phyloP scores from a whole-genome alignment of 2,888 invertebrate species.

The Noctua comes region DNA sequence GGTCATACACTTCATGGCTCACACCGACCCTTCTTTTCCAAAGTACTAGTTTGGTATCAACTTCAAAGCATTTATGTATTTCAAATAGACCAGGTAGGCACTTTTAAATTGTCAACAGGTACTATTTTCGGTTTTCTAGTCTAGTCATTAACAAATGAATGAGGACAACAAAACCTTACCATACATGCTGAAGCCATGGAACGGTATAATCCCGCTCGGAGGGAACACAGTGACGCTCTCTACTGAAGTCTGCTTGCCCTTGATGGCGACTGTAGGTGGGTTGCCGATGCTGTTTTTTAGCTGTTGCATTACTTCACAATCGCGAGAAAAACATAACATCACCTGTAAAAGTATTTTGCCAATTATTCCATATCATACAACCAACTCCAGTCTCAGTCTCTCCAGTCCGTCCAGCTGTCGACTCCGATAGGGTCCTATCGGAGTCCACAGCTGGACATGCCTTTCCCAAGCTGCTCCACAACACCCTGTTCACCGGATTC shows the following conservation, averaged over 20 bases:
- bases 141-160: not conserved
- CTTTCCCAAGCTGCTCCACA: not conserved
- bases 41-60: not conserved
- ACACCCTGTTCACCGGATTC: not conserved
- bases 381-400: too few relatives aligned
- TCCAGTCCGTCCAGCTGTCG: too few relatives aligned
- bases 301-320: slow-evolving; percentile 94
- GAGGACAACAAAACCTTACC: slow-evolving; percentile 89
- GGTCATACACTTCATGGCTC: not conserved
- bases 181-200: slow-evolving; percentile 99
- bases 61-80: not conserved
- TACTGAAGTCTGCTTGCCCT: slow-evolving; percentile 92
- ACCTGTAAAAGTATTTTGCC: slow-evolving; percentile 86
- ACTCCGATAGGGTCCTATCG: too few relatives aligned
- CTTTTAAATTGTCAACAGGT: not conserved
- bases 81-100: not conserved
- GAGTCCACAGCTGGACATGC: not conserved
- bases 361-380: not conserved
- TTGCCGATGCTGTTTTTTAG: slow-evolving; percentile 91
- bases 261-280: slow-evolving; percentile 93
- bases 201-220: slow-evolving; percentile 98
- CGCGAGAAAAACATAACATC: slow-evolving; percentile 97
- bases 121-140: not conserved
- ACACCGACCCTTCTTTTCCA: not conserved
- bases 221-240: slow-evolving; percentile 95